phyloP scores from a whole-genome alignment of 2,113 vertebrate genomes.

The Syngnathoides biaculeatus region DNA sequence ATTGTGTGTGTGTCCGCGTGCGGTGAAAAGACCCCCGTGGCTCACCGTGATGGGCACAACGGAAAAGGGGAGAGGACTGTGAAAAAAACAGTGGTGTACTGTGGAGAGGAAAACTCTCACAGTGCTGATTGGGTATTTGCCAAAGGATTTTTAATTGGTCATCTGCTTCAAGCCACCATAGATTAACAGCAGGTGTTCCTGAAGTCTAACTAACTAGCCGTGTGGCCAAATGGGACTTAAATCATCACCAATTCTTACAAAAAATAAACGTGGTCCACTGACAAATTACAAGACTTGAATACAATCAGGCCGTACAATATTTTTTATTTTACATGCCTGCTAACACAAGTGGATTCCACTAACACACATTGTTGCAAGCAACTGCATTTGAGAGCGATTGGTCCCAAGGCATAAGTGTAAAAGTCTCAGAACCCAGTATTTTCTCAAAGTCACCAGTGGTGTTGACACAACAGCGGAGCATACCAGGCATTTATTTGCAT shows the following conservation, averaged over 20 bases:
- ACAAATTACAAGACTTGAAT: neutral
- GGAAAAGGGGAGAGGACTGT: conserved; percentile 34
- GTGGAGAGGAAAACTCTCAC: conserved; percentile 26
- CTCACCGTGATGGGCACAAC: conserved; percentile 45
- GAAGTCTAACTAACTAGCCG: conserved; percentile 22
- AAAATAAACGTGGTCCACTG: neutral
- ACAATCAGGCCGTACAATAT: neutral
- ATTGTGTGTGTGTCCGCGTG: conserved; percentile 19
- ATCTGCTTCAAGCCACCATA: conserved; percentile 44
- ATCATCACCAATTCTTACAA: neutral
- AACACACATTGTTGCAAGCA: neutral
- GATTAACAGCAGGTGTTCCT: conserved; percentile 39
- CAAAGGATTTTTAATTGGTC: conserved; percentile 60
- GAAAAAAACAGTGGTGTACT: conserved; percentile 38
- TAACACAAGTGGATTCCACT: neutral
- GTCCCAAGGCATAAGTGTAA: too few relatives aligned
- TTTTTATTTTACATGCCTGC: neutral
- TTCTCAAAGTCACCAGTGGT: too few relatives aligned
- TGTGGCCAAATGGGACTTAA: neutral
- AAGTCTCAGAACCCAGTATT: too few relatives aligned
- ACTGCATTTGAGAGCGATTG: too few relatives aligned
- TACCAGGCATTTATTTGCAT: too few relatives aligned
- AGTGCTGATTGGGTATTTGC: conserved; percentile 48
- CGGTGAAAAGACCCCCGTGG: conserved; percentile 46
- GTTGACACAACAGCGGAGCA: too few relatives aligned